These are phyloP conservation scores for Tortricodes alternella DNA, from an alignment of 2,888 invertebrate genomes.

Conservation along the genomic window DNA sequence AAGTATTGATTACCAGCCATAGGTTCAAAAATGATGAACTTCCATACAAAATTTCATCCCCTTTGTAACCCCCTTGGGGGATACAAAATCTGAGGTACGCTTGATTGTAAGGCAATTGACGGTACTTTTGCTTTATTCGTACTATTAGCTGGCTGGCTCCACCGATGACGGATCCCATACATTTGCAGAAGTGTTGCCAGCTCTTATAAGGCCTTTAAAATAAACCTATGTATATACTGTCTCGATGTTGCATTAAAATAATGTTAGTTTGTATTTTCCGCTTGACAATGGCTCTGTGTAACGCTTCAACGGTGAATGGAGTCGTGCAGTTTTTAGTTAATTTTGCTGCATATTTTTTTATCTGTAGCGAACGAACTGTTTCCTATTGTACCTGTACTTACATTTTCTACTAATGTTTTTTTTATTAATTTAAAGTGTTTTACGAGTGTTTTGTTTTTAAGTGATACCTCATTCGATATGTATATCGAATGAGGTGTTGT, in stretches of 20 bases:
- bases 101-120: too few relatives aligned
- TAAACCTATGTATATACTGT: neutral
- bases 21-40: too few relatives aligned
- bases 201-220: too few relatives aligned
- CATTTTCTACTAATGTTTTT: slow-evolving; percentile 52
- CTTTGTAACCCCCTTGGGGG: too few relatives aligned
- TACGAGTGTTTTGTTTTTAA: neutral
- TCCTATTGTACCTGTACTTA: slow-evolving; percentile 36
- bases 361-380: slow-evolving; percentile 36
- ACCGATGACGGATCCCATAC: too few relatives aligned
- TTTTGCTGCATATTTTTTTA: slow-evolving; percentile 52
- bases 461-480: too few relatives aligned
- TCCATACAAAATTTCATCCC: too few relatives aligned
- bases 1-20: too few relatives aligned
- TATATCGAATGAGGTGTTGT: neutral
- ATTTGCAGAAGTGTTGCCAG: too few relatives aligned
- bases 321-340: slow-evolving; percentile 46
- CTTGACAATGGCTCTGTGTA: slow-evolving; percentile 49
- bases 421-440: slow-evolving; percentile 24
- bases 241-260: slow-evolving; percentile 25
- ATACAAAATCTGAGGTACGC: too few relatives aligned
- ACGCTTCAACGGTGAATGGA: slow-evolving; percentile 67
- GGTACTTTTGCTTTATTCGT: too few relatives aligned
- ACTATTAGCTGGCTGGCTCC: too few relatives aligned
- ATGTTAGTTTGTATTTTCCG: slow-evolving; percentile 37